Conservation (phyloP, 2,888 invertebrate species). For the Oscheius sp. region DNA sequence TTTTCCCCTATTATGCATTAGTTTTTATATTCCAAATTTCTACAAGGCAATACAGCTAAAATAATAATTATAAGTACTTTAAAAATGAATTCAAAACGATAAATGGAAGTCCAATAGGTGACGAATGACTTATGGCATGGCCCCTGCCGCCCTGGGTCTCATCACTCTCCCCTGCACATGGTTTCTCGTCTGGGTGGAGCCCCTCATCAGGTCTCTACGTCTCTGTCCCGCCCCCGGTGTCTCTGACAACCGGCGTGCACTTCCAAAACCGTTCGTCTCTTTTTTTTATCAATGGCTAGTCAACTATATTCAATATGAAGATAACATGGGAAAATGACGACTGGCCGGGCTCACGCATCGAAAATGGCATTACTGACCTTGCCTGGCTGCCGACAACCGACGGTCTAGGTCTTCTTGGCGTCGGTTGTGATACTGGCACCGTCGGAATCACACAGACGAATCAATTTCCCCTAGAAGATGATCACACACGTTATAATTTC, state of each 20-base stretch:
- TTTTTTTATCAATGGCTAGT: no score
- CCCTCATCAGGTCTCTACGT: background rate
- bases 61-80: background rate
- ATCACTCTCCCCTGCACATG: background rate
- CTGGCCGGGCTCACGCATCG: constrained; percentile 67
- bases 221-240: constrained; percentile 1
- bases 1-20: no score
- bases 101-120: no score
- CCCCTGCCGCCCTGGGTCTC: background rate
- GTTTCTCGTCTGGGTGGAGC: background rate
- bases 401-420: constrained; percentile 52
- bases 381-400: constrained; percentile 49
- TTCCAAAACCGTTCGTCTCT: background rate
- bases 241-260: background rate
- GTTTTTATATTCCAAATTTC: no score
- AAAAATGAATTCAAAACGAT: no score
- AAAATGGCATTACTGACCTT: constrained; percentile 47
- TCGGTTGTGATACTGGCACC: constrained; percentile 64
- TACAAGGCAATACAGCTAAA: no score
- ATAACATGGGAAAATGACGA: constrained; percentile 65
- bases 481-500: constrained; percentile 78
- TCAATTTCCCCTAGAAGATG: constrained; percentile 41
- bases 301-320: constrained; percentile 37
- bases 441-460: constrained; percentile 69
- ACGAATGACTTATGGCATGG: background rate